Evolutionary conservation across 2,113 vertebrate species (phyloP), one percentile per base, ranked within the genome.

Genomic region (Vimba vimba): DNA sequence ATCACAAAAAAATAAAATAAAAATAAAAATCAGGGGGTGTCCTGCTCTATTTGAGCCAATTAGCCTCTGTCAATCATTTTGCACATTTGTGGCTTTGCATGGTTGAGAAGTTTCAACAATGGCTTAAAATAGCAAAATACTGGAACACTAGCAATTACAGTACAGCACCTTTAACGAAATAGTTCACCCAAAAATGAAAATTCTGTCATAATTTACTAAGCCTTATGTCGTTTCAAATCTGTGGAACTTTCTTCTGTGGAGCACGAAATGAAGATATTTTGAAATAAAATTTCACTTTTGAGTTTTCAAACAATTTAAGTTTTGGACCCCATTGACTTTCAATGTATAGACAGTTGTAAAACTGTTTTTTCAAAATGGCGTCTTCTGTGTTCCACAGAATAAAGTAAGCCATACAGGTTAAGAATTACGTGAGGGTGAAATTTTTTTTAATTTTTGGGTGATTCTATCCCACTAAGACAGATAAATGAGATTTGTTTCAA

Each of bases 121-220:
- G 76, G 21, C 4, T 36, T 4, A 79, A 79, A n/a, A 43, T 0
- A 43, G 19, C 33, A 25, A n/a, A 79, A 71, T 71, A n/a, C 19
- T n/a, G 36, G 39, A 23, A 39, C 8, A 21, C 9, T 4, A 71
- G 23, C n/a, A 80, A 4, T 47, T 66, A 64, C 43, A 82, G 62
- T 80, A 80, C 79, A 82, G 62, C 79, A 69, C 43, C 62, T 69
- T 82, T 82, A 82, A 52, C 0, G 17, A 7, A n/a, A 47, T 3
- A 47, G 71, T 45, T 74, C 11, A 74, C 23, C 12, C 39, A 25
- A 25, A 47, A 36, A 11, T 25, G 0, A 12, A 12, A 47, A 75
- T 47, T 45, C 10, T 73, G 36, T 12, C 9, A 43, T 11, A 12
- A 74, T 75, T 64, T 47, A 15, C 2, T 47, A 39, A 13, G 0